Evolutionary conservation across 2,113 vertebrate species (phyloP).

Genomic region (Antechinus flavipes): DNA sequence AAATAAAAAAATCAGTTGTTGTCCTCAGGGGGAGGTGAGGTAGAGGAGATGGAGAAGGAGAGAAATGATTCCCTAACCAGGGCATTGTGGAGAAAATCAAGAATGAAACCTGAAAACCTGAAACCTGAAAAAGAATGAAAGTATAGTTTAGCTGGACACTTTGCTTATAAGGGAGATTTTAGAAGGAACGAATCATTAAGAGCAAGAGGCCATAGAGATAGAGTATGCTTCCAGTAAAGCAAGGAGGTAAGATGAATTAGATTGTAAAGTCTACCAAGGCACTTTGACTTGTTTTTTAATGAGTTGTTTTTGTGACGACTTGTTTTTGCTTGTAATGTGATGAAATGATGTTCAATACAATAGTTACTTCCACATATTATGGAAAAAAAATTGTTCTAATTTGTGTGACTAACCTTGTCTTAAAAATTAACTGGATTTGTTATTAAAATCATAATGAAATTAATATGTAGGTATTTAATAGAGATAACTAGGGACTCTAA

Average conservation of each 20-base stretch:
- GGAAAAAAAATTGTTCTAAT: background rate
- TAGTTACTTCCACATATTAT: background rate
- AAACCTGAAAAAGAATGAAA: background rate
- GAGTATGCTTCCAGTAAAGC: background rate
- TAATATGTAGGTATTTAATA: background rate
- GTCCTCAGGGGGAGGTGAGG: background rate
- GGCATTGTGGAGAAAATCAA: background rate
- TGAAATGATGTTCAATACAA: background rate
- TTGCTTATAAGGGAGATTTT: background rate
- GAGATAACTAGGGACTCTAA: background rate
- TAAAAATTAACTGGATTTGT: background rate
- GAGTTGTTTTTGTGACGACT: background rate
- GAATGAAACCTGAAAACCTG: background rate
- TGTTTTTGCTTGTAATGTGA: background rate
- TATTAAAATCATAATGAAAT: background rate
- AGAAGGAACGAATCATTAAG: background rate
- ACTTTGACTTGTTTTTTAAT: background rate
- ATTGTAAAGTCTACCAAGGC: background rate
- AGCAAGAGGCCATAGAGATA: background rate
- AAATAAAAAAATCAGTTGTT: background rate
- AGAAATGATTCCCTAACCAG: background rate
- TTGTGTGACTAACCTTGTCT: background rate
- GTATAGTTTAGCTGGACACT: background rate
- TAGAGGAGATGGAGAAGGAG: background rate
- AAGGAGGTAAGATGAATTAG: background rate